phyloP scores from a whole-genome alignment of 2,888 invertebrate genomes.

The Tenodera sinensis region DNA sequence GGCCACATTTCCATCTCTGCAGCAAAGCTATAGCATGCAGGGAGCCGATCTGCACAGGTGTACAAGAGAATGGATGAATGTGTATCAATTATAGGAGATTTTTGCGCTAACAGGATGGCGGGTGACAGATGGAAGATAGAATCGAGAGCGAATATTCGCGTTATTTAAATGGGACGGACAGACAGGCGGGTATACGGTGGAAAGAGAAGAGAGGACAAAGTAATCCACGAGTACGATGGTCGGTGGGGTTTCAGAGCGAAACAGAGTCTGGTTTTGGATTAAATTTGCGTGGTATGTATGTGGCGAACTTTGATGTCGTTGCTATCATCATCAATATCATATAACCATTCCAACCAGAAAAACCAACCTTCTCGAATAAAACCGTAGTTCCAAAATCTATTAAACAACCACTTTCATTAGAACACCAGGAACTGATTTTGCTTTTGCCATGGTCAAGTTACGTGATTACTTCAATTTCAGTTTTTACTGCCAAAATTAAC shows the following conservation, averaged over 20 bases:
- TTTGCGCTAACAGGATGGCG: background rate
- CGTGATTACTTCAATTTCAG: no score
- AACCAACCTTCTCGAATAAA: background rate
- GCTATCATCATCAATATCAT: background rate
- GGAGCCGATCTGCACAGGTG: background rate
- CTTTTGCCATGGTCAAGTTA: no score
- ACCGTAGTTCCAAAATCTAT: background rate
- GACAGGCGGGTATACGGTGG: no score
- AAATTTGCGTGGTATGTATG: background rate
- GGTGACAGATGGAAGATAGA: background rate
- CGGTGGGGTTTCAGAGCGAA: background rate
- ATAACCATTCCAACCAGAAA: background rate
- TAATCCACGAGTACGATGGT: background rate
- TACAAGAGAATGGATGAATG: background rate
- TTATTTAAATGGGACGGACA: background rate
- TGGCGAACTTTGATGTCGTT: background rate
- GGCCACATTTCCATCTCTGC: background rate
- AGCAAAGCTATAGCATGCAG: background rate
- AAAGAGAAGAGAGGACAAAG: background rate
- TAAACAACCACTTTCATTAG: no score
- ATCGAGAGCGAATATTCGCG: background rate
- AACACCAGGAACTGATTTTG: no score
- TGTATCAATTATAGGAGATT: background rate
- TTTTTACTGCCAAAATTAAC: no score
- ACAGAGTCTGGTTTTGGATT: background rate